Evolutionary conservation across 2,797 vertebrate species (phyloP), one percentile per base, ranked within the genome.

Genomic region (Leptoclinus maculatus): DNA sequence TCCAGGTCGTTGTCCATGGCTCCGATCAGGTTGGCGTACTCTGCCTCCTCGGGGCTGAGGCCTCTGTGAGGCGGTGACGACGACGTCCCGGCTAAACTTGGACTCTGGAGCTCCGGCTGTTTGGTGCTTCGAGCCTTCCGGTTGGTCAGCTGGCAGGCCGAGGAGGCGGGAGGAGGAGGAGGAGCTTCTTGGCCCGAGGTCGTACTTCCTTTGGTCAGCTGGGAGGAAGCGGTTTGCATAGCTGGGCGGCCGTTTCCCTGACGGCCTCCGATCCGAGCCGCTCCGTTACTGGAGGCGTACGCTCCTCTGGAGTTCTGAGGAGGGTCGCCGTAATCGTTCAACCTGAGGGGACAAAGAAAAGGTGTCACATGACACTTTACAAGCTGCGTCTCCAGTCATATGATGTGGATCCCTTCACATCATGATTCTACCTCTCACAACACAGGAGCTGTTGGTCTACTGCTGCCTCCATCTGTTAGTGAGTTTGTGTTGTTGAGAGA

Each of bases 1-100:
- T 99, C 97, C 39, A 98, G 96, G 92, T 99, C 98, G 83, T 97
- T 98, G 92, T 99, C 98, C 97, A 99, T 99, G 82, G 96, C 96
- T 91, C 97, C 97, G 87, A 98, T 91, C 68, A 99, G 96, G 86
- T 92, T 96, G 32, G 93, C 94, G 71, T 96, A 97, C 71, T 99
- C 97, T 0, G 96, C 93, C 64, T 98, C 98, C 51, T 98, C 97
- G 0, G 96, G 91, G 88, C 96, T 96, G 84, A 96, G 94, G 80
- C 94, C 76, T 77, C 91, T 92, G 43, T 83, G 85, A 54, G 90
- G 76, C 84, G 87, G 62, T 6, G 32, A 32, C 32, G 32, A 5
- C 0, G 83, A 66, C 0, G 90, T 63, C 6, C 88, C 85, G 0
- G 93, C 84, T 39, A 88, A 94, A 94, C 64, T 83, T 43, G 49